These are phyloP conservation scores for Gonocerus acuteangulatus DNA, from an alignment of 2,888 invertebrate species.

Conservation along the genomic window DNA sequence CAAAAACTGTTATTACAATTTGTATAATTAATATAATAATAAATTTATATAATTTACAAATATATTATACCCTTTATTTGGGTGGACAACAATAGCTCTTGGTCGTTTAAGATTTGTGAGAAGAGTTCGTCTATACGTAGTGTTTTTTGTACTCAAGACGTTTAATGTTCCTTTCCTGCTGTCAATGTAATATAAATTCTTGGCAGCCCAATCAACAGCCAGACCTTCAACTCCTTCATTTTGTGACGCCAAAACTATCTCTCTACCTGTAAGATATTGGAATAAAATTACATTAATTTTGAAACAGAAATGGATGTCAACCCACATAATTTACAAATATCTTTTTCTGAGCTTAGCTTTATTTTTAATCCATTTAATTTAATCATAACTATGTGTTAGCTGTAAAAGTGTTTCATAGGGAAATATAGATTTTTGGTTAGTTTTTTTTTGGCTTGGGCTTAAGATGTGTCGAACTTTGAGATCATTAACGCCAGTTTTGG, in stretches of 20 bases:
- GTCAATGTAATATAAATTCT: constrained; percentile 92
- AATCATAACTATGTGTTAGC: too few species aligned
- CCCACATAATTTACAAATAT: too few species aligned
- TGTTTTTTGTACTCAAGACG: constrained; percentile 79
- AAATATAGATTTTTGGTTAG: too few species aligned
- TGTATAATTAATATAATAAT: too few species aligned
- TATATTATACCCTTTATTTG: constrained; percentile 66
- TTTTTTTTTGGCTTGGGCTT: too few species aligned
- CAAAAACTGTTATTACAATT: too few species aligned
- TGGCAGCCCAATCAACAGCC: constrained; percentile 91
- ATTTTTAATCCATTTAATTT: too few species aligned
- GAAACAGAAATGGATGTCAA: too few species aligned
- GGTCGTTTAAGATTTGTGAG: constrained; percentile 84
- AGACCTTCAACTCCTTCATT: constrained; percentile 95
- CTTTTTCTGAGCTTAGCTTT: too few species aligned
- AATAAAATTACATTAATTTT: background rate
- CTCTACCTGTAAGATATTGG: constrained; percentile 48
- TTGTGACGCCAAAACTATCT: constrained; percentile 88
- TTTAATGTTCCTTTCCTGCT: constrained; percentile 89
- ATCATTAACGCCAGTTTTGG: too few species aligned
- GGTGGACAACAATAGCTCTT: constrained; percentile 92
- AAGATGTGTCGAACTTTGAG: too few species aligned
- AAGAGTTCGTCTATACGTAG: constrained; percentile 73
- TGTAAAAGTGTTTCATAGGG: too few species aligned
- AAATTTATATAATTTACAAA: background rate